phyloP scores from a whole-genome alignment of 2,113 vertebrate genomes.

The Peromyscus polionotus region DNA sequence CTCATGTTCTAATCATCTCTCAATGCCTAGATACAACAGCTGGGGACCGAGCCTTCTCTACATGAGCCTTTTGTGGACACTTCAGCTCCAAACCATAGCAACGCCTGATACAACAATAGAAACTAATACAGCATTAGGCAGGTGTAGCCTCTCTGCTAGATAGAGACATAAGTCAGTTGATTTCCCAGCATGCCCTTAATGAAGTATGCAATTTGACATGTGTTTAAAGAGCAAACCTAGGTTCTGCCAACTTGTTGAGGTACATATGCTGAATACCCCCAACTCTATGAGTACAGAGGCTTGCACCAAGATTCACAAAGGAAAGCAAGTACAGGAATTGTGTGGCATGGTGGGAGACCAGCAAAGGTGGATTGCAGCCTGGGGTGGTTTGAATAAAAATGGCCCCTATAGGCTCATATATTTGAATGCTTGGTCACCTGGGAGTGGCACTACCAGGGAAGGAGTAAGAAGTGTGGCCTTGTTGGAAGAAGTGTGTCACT shows the following conservation, averaged over 20 bases:
- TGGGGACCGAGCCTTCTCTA: background rate
- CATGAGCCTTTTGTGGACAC: background rate
- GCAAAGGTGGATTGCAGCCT: background rate
- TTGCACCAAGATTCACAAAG: background rate
- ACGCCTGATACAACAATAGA: background rate
- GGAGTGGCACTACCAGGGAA: background rate
- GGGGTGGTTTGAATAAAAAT: background rate
- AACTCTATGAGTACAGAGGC: background rate
- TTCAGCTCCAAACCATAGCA: background rate
- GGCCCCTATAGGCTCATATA: background rate
- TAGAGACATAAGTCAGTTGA: background rate
- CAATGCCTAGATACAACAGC: background rate
- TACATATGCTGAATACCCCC: background rate
- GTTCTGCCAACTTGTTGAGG: background rate
- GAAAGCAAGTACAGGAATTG: background rate
- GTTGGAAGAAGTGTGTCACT: background rate
- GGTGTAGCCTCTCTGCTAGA: background rate
- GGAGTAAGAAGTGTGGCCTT: background rate
- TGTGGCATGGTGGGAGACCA: background rate
- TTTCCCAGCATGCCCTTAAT: background rate
- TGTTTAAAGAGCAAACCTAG: slow-evolving; percentile 45
- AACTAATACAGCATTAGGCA: background rate
- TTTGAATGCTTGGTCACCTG: background rate
- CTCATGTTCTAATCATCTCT: background rate
- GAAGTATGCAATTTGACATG: background rate